phyloP scores from a whole-genome alignment of 53 echinoderm and acorn worm species.

The Stichopus horrens region DNA sequence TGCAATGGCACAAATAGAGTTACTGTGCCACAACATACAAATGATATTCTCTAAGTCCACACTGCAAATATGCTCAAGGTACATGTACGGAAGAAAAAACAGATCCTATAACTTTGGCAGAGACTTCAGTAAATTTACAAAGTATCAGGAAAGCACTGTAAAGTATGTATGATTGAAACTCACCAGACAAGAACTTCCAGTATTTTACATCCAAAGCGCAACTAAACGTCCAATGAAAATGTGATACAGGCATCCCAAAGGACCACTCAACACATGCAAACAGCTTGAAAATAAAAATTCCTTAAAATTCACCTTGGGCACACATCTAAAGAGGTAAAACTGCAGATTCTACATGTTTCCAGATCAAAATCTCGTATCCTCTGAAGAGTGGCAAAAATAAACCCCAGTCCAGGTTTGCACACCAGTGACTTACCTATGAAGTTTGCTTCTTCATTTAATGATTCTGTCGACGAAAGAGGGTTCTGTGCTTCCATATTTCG shows the following conservation, averaged over 20 bases:
- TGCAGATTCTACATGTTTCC: too few species aligned
- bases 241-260: neutral
- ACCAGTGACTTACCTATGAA: neutral
- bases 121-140: too few species aligned
- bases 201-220: neutral
- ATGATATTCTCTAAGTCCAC: too few species aligned
- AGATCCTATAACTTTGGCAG: too few species aligned
- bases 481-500: conserved; percentile 1
- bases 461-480: neutral
- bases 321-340: neutral
- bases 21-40: too few species aligned
- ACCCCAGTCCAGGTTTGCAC: neutral
- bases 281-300: neutral
- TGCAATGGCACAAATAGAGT: too few species aligned
- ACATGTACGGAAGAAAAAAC: too few species aligned
- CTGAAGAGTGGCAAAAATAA: neutral
- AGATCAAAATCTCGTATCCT: neutral
- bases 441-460: neutral
- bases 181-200: neutral
- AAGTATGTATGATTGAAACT: neutral
- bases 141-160: too few species aligned
- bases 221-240: conserved; percentile 4
- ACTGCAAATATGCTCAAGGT: too few species aligned
- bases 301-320: neutral
- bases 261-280: neutral